phyloP scores from a whole-genome alignment of 2,888 invertebrate species.

The Fragum fragum region DNA sequence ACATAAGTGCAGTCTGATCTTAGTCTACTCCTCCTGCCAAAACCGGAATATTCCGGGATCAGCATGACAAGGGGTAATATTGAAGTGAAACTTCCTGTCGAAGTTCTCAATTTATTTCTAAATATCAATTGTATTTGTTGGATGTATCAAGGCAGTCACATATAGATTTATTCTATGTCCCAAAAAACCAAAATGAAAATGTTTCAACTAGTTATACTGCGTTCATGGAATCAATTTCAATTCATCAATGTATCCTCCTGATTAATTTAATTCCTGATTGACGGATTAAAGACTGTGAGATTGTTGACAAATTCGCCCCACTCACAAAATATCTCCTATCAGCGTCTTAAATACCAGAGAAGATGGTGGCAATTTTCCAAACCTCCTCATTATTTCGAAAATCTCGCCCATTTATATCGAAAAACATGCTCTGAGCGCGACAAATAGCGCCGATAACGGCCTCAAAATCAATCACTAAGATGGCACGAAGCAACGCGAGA shows the following conservation, averaged over 20 bases:
- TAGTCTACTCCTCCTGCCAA: no score
- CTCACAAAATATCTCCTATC: neutral
- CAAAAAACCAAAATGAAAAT: no score
- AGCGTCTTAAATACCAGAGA: neutral
- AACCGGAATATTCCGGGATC: no score
- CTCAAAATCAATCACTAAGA: conserved; percentile 16
- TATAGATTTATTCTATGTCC: no score
- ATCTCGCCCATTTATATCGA: conserved; percentile 20
- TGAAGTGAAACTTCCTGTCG: no score
- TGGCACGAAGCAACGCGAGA: conserved; percentile 18
- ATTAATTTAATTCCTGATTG: neutral
- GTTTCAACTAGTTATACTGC: no score
- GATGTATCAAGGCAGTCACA: no score
- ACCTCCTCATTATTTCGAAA: conserved; percentile 24
- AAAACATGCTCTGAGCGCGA: conserved; percentile 22
- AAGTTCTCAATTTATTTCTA: no score
- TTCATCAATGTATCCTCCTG: neutral
- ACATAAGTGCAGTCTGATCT: no score
- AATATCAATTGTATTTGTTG: no score
- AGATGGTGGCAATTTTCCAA: conserved; percentile 23
- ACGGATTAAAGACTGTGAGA: neutral
- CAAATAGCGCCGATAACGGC: conserved; percentile 18
- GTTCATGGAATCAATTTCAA: no score
- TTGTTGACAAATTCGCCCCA: neutral
- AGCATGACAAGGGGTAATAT: no score